phyloP scores from a whole-genome alignment of 2,888 invertebrate species.

The Liopterus haemorrhoidalis region DNA sequence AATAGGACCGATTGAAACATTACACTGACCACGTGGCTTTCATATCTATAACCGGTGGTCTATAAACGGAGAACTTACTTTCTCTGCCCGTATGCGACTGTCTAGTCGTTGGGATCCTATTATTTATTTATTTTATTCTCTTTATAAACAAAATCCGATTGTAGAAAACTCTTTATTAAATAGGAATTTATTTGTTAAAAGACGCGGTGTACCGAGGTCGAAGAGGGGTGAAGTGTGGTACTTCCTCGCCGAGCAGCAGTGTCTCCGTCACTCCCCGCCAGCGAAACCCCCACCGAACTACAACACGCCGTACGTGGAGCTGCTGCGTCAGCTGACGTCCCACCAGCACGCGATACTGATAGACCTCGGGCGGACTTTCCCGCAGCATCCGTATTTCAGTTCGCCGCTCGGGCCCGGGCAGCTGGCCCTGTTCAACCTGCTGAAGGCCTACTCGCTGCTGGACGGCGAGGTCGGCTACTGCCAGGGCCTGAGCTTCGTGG shows the following conservation, averaged over 20 bases:
- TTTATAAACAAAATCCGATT: conserved; percentile 48
- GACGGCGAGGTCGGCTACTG: conserved; percentile 96
- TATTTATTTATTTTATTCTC: too few species aligned
- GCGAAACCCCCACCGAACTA: conserved; percentile 70
- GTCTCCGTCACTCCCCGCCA: too few species aligned
- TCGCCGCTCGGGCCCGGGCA: conserved; percentile 90
- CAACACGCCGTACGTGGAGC: conserved; percentile 69
- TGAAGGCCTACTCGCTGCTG: conserved; percentile 91
- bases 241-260: conserved; percentile 79
- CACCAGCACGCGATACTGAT: conserved; percentile 96
- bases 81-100: too few species aligned
- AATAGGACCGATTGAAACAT: too few species aligned
- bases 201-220: conserved; percentile 75
- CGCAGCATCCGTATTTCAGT: conserved; percentile 88
- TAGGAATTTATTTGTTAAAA: conserved; percentile 34
- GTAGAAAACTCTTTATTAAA: conserved; percentile 43
- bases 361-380: conserved; percentile 90
- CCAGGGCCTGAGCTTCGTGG: conserved; percentile 89
- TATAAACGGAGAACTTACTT: too few species aligned
- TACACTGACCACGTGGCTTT: too few species aligned
- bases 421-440: conserved; percentile 83
- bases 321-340: conserved; percentile 82
- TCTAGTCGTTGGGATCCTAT: too few species aligned
- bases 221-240: conserved; percentile 89
- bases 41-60: too few species aligned